Base-by-base conservation (phyloP, 2,888 invertebrate species). In the Timema cristinae region DNA sequence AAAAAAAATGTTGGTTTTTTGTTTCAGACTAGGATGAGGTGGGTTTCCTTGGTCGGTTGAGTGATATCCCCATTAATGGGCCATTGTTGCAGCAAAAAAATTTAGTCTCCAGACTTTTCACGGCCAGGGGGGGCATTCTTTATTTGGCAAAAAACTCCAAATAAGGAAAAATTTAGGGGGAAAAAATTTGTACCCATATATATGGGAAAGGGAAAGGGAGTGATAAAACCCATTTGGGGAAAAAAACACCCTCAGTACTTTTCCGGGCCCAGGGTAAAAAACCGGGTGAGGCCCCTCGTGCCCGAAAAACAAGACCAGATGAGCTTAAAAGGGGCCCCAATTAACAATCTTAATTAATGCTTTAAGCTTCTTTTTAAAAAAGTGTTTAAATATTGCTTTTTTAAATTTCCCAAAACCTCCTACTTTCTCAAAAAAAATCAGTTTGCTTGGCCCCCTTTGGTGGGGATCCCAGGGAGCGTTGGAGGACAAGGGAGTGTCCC, bases 401-500 rank as follows among this genome's bases (percentile, higher is more conserved):
- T 67, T 69, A 51, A 71, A 80, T 79, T 72, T n/a, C n/a, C n/a
- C 78, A 85, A 90, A 90, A 82, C 91, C 93, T 66, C 92, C 93
- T 7, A 87, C 92, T n/a, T 1, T 87, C 92, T 9, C 90, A n/a
- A 91, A 75, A 89, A 91, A 73, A 93, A 91, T 81, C 94, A 93
- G 81, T 94, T 94, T 83, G 91, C 92, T 0, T 94, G 94, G 94
- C 93, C 93, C 81, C 89, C 91, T 0, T 88, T 0, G 94, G 94
- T 0, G n/a, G 94, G 94, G 78, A 87, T 94, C 66, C 94, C 93
- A 77, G 91, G 94, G 90, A 87, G 90, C 2, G 91, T 93, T 69
- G 88, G 90, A 0, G 76, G 78, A 49, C 86, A 88, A 0, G 89
- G 89, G 63, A 87, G 89, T 52, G 90, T 90, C 5, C 85, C 90